Evolutionary conservation across 2,888 invertebrate genomes (phyloP).

Genomic region (Agrotis clavis): DNA sequence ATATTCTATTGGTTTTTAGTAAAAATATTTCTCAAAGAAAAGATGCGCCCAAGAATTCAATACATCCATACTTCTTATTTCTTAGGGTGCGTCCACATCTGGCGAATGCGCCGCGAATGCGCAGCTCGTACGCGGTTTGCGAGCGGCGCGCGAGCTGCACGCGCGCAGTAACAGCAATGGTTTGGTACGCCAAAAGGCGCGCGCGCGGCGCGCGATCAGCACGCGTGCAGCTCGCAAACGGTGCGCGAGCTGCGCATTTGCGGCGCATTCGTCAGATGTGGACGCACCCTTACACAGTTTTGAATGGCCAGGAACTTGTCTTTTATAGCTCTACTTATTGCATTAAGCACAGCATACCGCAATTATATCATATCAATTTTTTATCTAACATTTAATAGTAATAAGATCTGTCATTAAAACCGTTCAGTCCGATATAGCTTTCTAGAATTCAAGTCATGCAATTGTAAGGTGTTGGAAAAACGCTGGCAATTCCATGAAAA

Average conservation of each 20-base stretch:
- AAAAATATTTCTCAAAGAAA: slow-evolving; percentile 31
- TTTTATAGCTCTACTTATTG: slow-evolving; percentile 52
- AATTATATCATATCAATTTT: slow-evolving; percentile 60
- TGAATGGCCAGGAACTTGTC: slow-evolving; percentile 34
- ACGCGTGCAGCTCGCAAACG: no score
- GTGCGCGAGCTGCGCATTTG: no score
- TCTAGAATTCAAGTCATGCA: slow-evolving; percentile 90
- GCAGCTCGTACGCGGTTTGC: no score
- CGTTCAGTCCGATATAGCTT: slow-evolving; percentile 81
- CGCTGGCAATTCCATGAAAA: slow-evolving; percentile 89
- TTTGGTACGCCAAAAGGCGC: no score
- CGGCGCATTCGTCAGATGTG: no score
- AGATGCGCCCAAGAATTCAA: slow-evolving; percentile 21
- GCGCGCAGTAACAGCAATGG: no score
- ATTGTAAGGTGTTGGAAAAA: slow-evolving; percentile 91
- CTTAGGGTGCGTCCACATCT: no score
- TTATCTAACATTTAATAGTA: slow-evolving; percentile 52
- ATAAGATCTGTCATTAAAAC: slow-evolving; percentile 73
- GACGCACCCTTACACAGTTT: slow-evolving; percentile 33
- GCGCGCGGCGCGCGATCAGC: no score
- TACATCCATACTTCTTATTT: slow-evolving; percentile 16
- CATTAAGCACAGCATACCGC: slow-evolving; percentile 56
- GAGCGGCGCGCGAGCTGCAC: no score
- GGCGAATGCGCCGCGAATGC: no score
- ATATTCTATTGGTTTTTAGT: slow-evolving; percentile 24